Percentiles rank a stretch among this genome's conserved stretches.
Conservation (phyloP, 2,888 invertebrate species). For the Druceiella hillmani region DNA sequence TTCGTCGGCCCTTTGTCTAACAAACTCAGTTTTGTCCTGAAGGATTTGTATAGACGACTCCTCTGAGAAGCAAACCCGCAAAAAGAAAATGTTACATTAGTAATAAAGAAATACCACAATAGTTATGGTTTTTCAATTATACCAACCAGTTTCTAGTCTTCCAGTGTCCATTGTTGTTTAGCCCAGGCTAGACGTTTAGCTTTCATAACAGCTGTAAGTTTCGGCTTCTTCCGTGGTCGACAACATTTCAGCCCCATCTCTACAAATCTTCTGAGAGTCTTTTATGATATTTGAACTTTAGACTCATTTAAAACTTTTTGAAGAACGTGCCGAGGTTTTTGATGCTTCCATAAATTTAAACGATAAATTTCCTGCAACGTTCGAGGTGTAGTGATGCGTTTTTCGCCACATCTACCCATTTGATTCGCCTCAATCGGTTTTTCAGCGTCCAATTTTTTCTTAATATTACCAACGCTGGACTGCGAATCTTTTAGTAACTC, state of each 20-base stretch:
- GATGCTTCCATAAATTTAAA: conserved; percentile 6
- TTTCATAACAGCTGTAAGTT: conserved; percentile 14
- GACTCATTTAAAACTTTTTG: conserved; percentile 1
- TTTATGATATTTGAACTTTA: conserved; percentile 2
- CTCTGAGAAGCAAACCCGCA: conserved; percentile 4
- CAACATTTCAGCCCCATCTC: conserved; percentile 16
- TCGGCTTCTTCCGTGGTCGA: conserved; percentile 14
- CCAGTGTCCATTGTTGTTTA: conserved; percentile 2
- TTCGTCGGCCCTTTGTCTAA: conserved; percentile 10
- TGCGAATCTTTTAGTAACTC: conserved; percentile 1
- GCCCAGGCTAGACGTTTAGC: conserved; percentile 8
- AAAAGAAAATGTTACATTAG: not conserved
- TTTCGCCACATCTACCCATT: conserved; percentile 8
- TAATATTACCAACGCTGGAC: conserved; percentile 5
- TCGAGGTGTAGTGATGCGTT: conserved; percentile 7
- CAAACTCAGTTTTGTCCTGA: conserved; percentile 5
- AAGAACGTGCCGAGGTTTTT: conserved; percentile 5
- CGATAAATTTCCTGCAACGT: conserved; percentile 1
- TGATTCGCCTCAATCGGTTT: conserved; percentile 8
- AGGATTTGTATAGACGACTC: conserved; percentile 5
- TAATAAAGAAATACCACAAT: not conserved
- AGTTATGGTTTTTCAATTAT: not conserved
- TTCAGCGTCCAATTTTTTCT: conserved; percentile 8
- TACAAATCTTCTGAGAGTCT: conserved; percentile 10
- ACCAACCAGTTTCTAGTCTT: conserved; percentile 2